A percentile compares a stretch with the other conserved stretches of the same genome.
Conservation (phyloP, 2,797 vertebrate species). For the Heliangelus exortis region DNA sequence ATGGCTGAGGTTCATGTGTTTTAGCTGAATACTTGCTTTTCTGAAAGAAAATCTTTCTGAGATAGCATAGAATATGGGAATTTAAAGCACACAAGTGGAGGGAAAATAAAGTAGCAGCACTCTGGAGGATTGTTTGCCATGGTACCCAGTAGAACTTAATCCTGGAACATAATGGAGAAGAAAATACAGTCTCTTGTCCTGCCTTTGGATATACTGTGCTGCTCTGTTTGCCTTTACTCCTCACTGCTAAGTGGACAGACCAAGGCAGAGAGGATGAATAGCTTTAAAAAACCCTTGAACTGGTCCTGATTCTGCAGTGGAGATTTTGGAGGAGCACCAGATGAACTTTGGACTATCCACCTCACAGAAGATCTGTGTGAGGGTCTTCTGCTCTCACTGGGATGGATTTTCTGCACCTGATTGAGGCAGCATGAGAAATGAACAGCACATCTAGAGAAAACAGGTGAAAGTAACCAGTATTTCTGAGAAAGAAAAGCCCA, state of each 20-base stretch:
- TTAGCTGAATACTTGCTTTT: neutral
- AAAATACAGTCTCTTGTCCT: neutral
- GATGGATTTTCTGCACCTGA: neutral
- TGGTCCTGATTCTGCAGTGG: neutral
- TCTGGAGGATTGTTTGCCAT: neutral
- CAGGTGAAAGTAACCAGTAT: neutral
- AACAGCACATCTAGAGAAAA: accelerated
- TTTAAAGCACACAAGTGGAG: neutral
- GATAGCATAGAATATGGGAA: neutral
- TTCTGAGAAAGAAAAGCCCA: neutral
- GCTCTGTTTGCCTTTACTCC: neutral
- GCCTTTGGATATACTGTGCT: neutral
- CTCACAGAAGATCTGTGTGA: neutral
- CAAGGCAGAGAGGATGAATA: neutral
- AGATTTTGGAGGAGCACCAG: neutral
- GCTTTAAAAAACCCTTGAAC: neutral
- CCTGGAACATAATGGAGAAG: neutral
- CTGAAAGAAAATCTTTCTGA: neutral
- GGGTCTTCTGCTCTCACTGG: neutral
- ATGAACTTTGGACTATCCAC: neutral
- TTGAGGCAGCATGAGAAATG: accelerated
- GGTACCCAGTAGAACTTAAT: neutral
- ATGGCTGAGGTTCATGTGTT: neutral
- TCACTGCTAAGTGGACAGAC: neutral
- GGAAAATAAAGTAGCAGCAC: neutral